Base-by-base conservation (phyloP, 2,113 vertebrate species). In the Gymnocephalus cernua region DNA sequence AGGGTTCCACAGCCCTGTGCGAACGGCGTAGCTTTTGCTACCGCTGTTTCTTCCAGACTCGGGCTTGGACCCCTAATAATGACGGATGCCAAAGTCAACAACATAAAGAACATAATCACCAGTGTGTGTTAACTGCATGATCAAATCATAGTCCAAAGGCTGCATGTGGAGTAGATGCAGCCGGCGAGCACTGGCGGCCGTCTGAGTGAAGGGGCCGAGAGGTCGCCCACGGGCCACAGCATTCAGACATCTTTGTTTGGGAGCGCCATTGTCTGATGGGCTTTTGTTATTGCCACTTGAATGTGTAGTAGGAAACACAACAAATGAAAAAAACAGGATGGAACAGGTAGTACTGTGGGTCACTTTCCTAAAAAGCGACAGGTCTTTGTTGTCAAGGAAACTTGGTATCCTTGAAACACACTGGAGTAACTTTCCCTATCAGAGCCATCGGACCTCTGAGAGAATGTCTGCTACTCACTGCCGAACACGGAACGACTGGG, bases 201-300 rank as follows among this genome's bases (percentile, higher is more conserved):
- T 67, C 44, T 44, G 65, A 71, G 47, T 50, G 5, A 35, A 14
- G 32, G 57, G 35, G 48, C 56, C 67, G 32, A 8, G 54, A 57
- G 58, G 72, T 75, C 65, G 11, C 29, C 29, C 6, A 0, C 59
- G 74, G 73, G 67, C 77, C 83, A 85, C 54, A 11, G 62, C 66
- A 35, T 65, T 66, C 58, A 29, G 44, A 58, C 18, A 80, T 67
- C 61, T 72, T 64, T 86, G 74, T 87, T 83, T 91, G 84, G 84
- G 59, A 73, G 81, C 35, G 2, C 59, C 29, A 74, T 80, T 87
- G 86, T 88, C 81, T 72, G 63, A 56, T 6, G 56, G 50, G 69
- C 73, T 85, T 83, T 83, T 82, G 75, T 82, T 82, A 50, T 61
- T 59, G 48, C 10, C 56, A 27, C 54, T 27, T 66, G 14, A 64